Conservation (phyloP, 2,797 vertebrate genomes). For the Falco rusticolus region DNA sequence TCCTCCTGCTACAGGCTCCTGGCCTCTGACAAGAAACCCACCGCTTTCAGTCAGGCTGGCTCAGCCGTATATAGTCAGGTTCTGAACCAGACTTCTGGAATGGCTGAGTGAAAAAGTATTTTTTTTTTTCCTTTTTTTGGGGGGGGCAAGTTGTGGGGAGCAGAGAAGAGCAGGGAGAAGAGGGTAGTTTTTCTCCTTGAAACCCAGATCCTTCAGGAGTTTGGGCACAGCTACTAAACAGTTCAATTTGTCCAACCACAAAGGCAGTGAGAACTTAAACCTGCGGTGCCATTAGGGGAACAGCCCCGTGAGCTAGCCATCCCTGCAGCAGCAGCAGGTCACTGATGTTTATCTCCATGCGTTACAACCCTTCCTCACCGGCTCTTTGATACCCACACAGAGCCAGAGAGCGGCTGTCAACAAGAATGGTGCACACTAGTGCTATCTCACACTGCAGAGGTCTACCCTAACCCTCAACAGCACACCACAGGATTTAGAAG, state of each 20-base stretch:
- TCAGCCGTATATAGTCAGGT: background rate
- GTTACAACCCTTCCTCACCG: background rate
- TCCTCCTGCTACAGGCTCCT: background rate
- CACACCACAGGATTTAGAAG: accelerated
- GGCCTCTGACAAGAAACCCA: background rate
- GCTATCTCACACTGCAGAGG: background rate
- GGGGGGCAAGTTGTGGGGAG: too few species aligned
- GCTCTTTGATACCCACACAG: background rate
- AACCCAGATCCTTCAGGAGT: background rate
- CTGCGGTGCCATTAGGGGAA: background rate
- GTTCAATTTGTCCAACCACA: accelerated
- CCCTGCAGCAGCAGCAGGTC: background rate
- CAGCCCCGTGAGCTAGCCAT: accelerated
- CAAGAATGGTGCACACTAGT: accelerated
- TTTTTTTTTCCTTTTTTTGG: background rate
- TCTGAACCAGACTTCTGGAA: background rate
- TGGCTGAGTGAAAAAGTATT: background rate
- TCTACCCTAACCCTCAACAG: too few species aligned
- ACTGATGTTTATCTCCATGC: accelerated
- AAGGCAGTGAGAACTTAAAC: background rate
- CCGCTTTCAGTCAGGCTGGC: too few species aligned
- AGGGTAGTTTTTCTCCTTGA: background rate
- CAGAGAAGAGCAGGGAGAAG: too few species aligned
- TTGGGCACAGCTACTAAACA: background rate
- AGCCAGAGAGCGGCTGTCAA: background rate